phyloP scores from a whole-genome alignment of 2,888 invertebrate genomes.

The Stenurella melanura region DNA sequence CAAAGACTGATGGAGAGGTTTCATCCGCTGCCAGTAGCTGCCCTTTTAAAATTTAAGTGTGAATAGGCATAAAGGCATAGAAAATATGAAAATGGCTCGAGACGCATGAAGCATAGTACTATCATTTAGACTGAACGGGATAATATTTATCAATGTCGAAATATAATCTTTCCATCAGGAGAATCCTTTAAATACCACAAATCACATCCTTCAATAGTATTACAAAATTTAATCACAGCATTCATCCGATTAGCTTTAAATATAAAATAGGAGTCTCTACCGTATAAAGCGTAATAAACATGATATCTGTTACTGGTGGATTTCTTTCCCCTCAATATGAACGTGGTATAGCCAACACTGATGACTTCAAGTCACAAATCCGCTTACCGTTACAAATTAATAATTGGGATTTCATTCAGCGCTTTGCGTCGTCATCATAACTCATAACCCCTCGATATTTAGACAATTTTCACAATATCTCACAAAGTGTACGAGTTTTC shows the following conservation, averaged over 20 bases:
- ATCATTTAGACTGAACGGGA: background rate
- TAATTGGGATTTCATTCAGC: conserved; percentile 62
- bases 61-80: too few relatives aligned
- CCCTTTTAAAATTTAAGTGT: too few relatives aligned
- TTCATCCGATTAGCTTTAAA: conserved; percentile 36
- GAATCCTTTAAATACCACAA: conserved; percentile 33
- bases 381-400: conserved; percentile 65
- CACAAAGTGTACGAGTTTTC: conserved; percentile 26
- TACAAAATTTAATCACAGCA: conserved; percentile 38
- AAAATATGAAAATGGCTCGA: too few relatives aligned
- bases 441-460: conserved; percentile 48
- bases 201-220: conserved; percentile 17
- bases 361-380: conserved; percentile 63
- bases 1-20: too few relatives aligned
- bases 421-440: conserved; percentile 60
- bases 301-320: conserved; percentile 40
- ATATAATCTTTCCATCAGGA: background rate
- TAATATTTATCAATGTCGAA: background rate
- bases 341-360: conserved; percentile 52
- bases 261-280: conserved; percentile 36
- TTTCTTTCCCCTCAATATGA: conserved; percentile 37
- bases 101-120: background rate
- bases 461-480: conserved; percentile 34
- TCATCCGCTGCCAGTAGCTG: too few relatives aligned
- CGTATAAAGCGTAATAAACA: conserved; percentile 34